These are phyloP conservation scores for Ganaspis sp. DNA, from an alignment of 1,140 invertebrate species.

Conservation along the genomic window DNA sequence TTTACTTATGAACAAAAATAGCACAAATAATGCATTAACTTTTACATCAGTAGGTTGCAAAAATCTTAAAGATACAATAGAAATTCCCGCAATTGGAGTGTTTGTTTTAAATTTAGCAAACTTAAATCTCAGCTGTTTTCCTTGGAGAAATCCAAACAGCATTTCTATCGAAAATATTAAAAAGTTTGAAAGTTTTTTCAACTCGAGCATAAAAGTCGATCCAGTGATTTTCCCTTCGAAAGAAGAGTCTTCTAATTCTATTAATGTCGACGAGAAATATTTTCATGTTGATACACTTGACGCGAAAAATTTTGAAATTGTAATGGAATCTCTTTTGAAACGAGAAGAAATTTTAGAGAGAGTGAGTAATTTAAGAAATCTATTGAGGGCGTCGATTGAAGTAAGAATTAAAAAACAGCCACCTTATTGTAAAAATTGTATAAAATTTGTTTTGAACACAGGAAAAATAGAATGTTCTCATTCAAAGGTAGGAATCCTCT, in stretches of 20 bases:
- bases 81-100: slow-evolving; percentile 86
- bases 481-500: slow-evolving; percentile 89
- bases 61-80: slow-evolving; percentile 77
- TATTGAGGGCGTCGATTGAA: slow-evolving; percentile 81
- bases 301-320: slow-evolving; percentile 69
- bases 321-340: slow-evolving; percentile 74
- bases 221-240: slow-evolving; percentile 40
- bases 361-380: slow-evolving; percentile 74
- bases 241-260: slow-evolving; percentile 50
- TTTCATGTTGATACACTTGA: slow-evolving; percentile 67
- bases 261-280: slow-evolving; percentile 68
- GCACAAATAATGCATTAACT: slow-evolving; percentile 68
- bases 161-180: slow-evolving; percentile 64
- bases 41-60: slow-evolving; percentile 80
- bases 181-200: slow-evolving; percentile 66
- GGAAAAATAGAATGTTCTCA: slow-evolving; percentile 77
- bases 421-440: slow-evolving; percentile 81
- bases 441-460: slow-evolving; percentile 59
- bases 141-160: slow-evolving; percentile 67
- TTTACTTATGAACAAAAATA: slow-evolving; percentile 81
- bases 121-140: slow-evolving; percentile 69
- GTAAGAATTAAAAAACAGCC: slow-evolving; percentile 81
- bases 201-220: slow-evolving; percentile 61
- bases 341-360: slow-evolving; percentile 70
- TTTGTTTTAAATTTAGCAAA: slow-evolving; percentile 79